Evolutionary conservation across 2,888 invertebrate species (phyloP).

Genomic region (Epistrophe eligans): DNA sequence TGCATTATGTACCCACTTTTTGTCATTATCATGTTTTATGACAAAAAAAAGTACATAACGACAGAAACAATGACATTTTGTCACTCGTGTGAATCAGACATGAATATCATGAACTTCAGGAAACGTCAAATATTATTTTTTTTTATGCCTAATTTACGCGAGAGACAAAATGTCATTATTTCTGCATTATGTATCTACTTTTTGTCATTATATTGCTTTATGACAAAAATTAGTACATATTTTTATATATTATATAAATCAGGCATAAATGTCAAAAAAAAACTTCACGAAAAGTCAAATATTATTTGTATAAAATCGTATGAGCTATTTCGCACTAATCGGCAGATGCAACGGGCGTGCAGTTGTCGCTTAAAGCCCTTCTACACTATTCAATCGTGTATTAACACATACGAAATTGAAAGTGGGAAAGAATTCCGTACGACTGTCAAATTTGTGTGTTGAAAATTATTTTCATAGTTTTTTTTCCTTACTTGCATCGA

Average conservation of each 20-base stretch:
- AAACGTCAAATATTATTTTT: background rate
- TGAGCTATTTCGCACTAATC: background rate
- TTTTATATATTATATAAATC: too few species aligned
- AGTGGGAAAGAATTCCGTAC: too few species aligned
- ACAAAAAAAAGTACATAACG: background rate
- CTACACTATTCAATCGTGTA: too few species aligned
- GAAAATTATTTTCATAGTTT: background rate
- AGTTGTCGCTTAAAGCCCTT: too few species aligned
- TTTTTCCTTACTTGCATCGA: background rate
- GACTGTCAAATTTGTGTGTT: too few species aligned
- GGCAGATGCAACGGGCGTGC: background rate
- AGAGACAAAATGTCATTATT: too few species aligned
- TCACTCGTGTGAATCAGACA: background rate
- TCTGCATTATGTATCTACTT: too few species aligned
- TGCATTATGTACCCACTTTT: too few species aligned
- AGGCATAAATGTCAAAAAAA: background rate
- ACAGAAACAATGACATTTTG: background rate
- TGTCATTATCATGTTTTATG: background rate
- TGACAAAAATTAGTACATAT: too few species aligned
- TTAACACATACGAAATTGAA: too few species aligned
- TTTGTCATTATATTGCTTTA: too few species aligned
- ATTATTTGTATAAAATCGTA: conserved; percentile 9
- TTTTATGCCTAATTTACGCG: background rate
- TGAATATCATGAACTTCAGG: background rate
- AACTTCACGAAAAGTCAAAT: conserved; percentile 12